Evolutionary conservation across 2,113 vertebrate species (phyloP), one percentile per base, ranked within the genome.

Genomic region (Okapia johnstoni): DNA sequence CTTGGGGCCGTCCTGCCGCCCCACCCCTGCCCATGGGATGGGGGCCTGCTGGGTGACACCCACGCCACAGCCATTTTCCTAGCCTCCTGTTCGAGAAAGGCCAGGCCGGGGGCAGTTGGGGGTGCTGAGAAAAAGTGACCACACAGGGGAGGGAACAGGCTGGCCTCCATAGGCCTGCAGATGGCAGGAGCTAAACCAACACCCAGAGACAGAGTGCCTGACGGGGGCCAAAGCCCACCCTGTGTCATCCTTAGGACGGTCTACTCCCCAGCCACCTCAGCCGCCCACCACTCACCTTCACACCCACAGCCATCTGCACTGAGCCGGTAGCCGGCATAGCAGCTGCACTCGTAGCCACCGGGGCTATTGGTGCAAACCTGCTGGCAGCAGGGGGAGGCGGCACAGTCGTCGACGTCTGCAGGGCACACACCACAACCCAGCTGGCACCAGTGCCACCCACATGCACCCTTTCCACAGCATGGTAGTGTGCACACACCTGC

Each of bases 331-430:
- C 99, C 99, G 0, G 99, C 99, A 0, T 98, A 97, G 98, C 99
- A 99, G 98, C 99, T 98, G 21, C 99, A 99, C 97, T 99, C 99
- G 0, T 99, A 99, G 28, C 99, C 99, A 0, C 99, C 99, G 0
- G 99, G 99, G 36, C 99, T 99, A 95, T 99, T 99, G 98, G 98
- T 99, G 55, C 99, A 99, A 81, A 99, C 99, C 93, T 99, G 99
- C 97, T 99, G 99, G 95, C 99, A 99, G 79, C 99, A 99, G 25
- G 99, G 99, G 33, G 98, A 96, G 0, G 97, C 98, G 0, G 96
- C 97, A 52, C 99, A 99, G 96, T 99, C 99, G 0, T 99, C 99
- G 4, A 99, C 60, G 43, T 99, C 99, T 99, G 97, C 58, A 94
- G 96, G 87, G 48, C 40, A 81, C 66, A 98, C 21, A n/a, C 14